Evolutionary conservation across 2,888 invertebrate genomes (phyloP), one percentile per base, ranked within the genome.

Genomic region (Teleogryllus oceanicus): DNA sequence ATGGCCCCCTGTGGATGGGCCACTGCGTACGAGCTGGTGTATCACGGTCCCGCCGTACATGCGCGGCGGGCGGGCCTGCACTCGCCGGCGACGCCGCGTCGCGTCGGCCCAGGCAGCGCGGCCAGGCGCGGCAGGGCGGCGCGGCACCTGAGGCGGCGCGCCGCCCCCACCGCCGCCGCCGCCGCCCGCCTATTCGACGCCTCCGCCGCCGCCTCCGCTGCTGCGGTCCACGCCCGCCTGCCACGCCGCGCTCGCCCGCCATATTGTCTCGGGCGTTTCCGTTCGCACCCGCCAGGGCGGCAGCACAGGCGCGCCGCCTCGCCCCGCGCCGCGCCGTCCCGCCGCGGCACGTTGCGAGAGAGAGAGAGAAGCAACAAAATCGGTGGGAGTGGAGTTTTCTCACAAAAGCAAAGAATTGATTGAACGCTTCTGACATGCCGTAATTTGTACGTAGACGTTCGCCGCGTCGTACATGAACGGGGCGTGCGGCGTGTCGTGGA

Each of bases 341-440:
- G 13, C 21, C 24, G 2, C 13, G 49, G n/a, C 18, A 3, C 2
- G 49, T 8, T n/a, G n/a, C 49, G 10, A 20, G 76, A 5, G 49
- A 49, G 20, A 16, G n/a, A 21, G 18, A 21, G 21, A 11, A 16
- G 37, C 76, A 21, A 18, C 16, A 20, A 20, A 76, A 62, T 62
- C 62, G 21, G 16, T 37, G 24, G 24, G 24, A 76, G 24, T 18
- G 49, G 76, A 76, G 11, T n/a, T 76, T 76, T n/a, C 49, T 77
- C 49, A 49, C 49, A 49, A 49, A 62, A 51, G 49, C 62, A 21
- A 76, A 80, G 77, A 77, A 80, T 78, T 81, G 82, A 82, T 82
- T 80, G 82, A 82, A 77, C 80, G 80, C 78, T 78, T 78, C 80
- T 80, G 82, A 82, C 82, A 82, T 78, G 50, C 77, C 49, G 82